These are phyloP conservation scores for Taxidea taxus DNA, from an alignment of 2,113 vertebrate species.

Conservation along the genomic window DNA sequence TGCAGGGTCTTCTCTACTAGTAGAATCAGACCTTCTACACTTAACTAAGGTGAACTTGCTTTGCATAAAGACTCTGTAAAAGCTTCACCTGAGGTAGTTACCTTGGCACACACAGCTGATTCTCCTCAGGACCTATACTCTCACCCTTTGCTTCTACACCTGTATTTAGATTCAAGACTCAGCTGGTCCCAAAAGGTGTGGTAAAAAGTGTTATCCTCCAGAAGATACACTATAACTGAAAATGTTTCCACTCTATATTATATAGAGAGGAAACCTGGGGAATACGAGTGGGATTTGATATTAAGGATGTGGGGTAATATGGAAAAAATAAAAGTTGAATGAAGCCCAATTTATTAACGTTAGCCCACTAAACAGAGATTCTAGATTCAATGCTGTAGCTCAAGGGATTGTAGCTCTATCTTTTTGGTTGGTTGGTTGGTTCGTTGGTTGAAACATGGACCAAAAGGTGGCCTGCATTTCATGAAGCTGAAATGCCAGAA, in stretches of 20 bases:
- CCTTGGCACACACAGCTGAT: background rate
- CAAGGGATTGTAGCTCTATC: background rate
- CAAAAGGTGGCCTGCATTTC: background rate
- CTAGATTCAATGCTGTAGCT: background rate
- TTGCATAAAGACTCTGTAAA: background rate
- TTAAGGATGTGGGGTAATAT: background rate
- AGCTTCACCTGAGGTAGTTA: background rate
- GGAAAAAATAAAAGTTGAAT: background rate
- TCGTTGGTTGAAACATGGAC: background rate
- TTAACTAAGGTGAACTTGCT: background rate
- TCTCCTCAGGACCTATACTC: background rate
- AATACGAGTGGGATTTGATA: background rate
- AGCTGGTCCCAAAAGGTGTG: background rate
- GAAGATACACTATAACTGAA: background rate
- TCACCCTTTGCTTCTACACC: background rate
- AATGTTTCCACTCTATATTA: background rate
- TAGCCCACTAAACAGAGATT: background rate
- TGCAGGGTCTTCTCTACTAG: background rate
- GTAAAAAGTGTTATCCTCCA: background rate
- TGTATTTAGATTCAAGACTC: background rate
- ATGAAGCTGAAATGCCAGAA: background rate
- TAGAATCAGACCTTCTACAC: background rate
- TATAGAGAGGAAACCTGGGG: background rate
- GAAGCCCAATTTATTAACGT: background rate
- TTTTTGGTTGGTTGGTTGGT: background rate